These are phyloP conservation scores for Pentalonia nigronervosa DNA, from an alignment of 1,140 invertebrate species.

Conservation along the genomic window DNA sequence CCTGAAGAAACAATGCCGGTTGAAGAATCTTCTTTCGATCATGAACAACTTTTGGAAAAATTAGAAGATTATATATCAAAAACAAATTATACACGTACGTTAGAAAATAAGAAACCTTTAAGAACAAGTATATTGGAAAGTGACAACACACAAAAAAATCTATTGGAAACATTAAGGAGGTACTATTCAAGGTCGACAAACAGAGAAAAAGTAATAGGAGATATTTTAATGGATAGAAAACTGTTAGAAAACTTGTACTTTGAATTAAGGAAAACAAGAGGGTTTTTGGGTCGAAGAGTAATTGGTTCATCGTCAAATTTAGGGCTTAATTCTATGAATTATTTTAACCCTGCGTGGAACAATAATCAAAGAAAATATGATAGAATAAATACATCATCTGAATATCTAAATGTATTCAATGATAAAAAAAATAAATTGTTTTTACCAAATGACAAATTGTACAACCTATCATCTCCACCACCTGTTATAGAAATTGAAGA, in stretches of 20 bases:
- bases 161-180: constrained; percentile 72
- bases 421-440: constrained; percentile 58
- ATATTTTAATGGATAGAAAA: constrained; percentile 75
- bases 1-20: constrained; percentile 50
- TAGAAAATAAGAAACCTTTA: constrained; percentile 61
- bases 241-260: constrained; percentile 76
- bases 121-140: constrained; percentile 64
- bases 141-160: constrained; percentile 68
- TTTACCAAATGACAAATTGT: not conserved
- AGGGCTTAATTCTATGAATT: constrained; percentile 16
- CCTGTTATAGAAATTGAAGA: constrained; percentile 73
- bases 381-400: constrained; percentile 63
- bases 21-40: constrained; percentile 65
- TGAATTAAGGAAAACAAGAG: constrained; percentile 74
- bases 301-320: constrained; percentile 35
- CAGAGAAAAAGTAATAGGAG: constrained; percentile 73
- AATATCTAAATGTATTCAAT: constrained; percentile 61
- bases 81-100: constrained; percentile 61
- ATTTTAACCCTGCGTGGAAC: not conserved
- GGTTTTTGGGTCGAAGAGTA: constrained; percentile 67
- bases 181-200: constrained; percentile 73
- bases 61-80: constrained; percentile 71
- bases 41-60: constrained; percentile 72
- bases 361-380: constrained; percentile 62
- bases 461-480: constrained; percentile 68